A percentile compares a stretch with the other conserved stretches of the same genome.
These are phyloP conservation scores for Acipenser oxyrinchus DNA, from an alignment of 2,797 vertebrate genomes.

Conservation along the genomic window DNA sequence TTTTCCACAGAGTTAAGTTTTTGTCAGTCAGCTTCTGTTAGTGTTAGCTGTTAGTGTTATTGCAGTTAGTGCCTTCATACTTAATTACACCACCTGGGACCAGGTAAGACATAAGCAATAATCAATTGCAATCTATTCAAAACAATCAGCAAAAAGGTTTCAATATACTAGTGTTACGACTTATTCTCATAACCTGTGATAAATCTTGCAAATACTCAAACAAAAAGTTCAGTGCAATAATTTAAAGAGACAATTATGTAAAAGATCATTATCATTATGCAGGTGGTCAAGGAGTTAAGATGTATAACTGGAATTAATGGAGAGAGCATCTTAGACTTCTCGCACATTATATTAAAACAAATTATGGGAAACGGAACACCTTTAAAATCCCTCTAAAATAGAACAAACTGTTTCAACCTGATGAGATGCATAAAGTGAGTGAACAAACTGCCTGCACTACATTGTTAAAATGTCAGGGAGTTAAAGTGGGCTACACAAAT, in stretches of 20 bases:
- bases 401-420: background rate
- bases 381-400: constrained; percentile 8
- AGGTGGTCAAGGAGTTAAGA: constrained; percentile 75
- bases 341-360: constrained; percentile 59
- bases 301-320: constrained; percentile 79
- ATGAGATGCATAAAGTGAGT: background rate
- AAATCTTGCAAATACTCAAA: no score
- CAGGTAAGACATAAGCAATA: constrained; percentile 55
- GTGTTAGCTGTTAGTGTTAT: constrained; percentile 76
- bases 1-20: constrained; percentile 70
- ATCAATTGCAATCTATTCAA: no score
- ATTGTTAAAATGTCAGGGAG: no score
- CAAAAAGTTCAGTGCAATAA: no score
- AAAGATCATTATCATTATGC: constrained; percentile 16
- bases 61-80: constrained; percentile 75
- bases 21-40: constrained; percentile 79
- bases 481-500: no score
- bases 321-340: constrained; percentile 70
- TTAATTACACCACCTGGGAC: constrained; percentile 55
- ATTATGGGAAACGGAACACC: constrained; percentile 38
- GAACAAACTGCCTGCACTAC: no score
- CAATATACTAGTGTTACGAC: no score
- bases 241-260: no score
- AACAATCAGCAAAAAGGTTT: no score
- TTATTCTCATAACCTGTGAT: no score